Percentiles rank a stretch among this genome's conserved stretches.
Evolutionary conservation across 2,797 vertebrate species (phyloP).

Genomic region (Alosa sapidissima): DNA sequence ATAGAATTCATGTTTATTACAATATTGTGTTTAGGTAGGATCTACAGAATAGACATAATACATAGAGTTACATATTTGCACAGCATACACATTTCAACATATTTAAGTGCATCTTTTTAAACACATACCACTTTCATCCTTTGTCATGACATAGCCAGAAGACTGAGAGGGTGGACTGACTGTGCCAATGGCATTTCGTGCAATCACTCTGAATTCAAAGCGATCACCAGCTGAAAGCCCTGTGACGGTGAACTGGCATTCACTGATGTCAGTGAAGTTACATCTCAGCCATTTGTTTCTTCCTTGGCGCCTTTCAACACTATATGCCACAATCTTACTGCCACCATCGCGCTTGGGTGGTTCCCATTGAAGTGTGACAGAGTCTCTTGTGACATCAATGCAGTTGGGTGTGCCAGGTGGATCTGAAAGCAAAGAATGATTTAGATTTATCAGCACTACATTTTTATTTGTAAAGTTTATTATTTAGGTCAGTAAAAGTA

Average conservation of each 20-base stretch:
- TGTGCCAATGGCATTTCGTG: conserved; percentile 96
- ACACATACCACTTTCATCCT: conserved; percentile 91
- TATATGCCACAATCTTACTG: conserved; percentile 95
- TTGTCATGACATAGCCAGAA: conserved; percentile 96
- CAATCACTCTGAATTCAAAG: conserved; percentile 94
- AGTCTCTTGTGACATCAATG: conserved; percentile 96
- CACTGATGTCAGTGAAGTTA: conserved; percentile 94
- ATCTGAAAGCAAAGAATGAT: conserved; percentile 69
- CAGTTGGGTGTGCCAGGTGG: conserved; percentile 95
- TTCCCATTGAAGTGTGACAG: conserved; percentile 94
- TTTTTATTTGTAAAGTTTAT: neutral
- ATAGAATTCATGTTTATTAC: neutral
- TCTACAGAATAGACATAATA: too few relatives aligned
- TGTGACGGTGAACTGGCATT: conserved; percentile 93
- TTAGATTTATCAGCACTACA: conserved; percentile 8
- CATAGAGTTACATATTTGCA: too few relatives aligned
- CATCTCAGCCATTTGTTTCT: conserved; percentile 90
- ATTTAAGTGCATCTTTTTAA: conserved; percentile 24
- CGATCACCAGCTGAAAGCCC: conserved; percentile 91
- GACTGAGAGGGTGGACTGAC: conserved; percentile 97
- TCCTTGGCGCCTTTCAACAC: conserved; percentile 93
- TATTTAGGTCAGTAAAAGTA: conserved; percentile 14
- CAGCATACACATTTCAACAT: conserved; percentile 12
- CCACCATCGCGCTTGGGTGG: conserved; percentile 90
- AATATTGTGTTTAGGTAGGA: neutral